Evolutionary conservation across 92 coral and sea anemone genomes (phyloP), one percentile per base, ranked within the genome.

Genomic region (Metridium senile): DNA sequence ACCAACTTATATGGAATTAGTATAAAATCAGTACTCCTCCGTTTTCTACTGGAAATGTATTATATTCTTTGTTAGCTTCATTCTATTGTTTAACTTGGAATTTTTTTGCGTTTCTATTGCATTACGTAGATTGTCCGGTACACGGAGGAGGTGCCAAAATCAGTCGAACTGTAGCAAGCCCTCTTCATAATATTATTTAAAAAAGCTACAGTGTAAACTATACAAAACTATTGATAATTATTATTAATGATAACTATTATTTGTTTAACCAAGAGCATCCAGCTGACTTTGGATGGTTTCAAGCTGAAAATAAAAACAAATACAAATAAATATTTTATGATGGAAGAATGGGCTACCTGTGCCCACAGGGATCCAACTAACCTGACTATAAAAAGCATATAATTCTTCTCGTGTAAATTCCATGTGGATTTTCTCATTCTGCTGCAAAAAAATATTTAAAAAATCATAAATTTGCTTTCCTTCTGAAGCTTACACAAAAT

Each of bases 391-490:
- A 76, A 96, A 93, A 57, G 93, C 92, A 74, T 91, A 96, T 33
- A 96, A 72, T 52, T 92, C 97, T 23, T 88, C 99, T 81, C 92
- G 99, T 8, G 97, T 92, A 61, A 95, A 95, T 80, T 95, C 99
- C 72, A 95, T 46, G 47, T 89, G 94, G 45, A 95, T 68, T 58
- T 87, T 91, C 51, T 91, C 97, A 25, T 78, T 70, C 29, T 87
- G 79, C 97, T 85, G 68, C 74, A 85, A 77, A 23, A 62, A 33
- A 51, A n/a, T n/a, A n/a, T n/a, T n/a, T n/a, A n/a, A n/a, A n/a
- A n/a, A n/a, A n/a, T n/a, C n/a, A n/a, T n/a, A n/a, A n/a, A n/a
- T n/a, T n/a, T n/a, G n/a, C n/a, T n/a, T n/a, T n/a, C n/a, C n/a
- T n/a, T n/a, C n/a, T n/a, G n/a, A n/a, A n/a, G n/a, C n/a, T n/a